Conservation (phyloP, 2,797 vertebrate genomes). For the Lagocephalus sceleratus region DNA sequence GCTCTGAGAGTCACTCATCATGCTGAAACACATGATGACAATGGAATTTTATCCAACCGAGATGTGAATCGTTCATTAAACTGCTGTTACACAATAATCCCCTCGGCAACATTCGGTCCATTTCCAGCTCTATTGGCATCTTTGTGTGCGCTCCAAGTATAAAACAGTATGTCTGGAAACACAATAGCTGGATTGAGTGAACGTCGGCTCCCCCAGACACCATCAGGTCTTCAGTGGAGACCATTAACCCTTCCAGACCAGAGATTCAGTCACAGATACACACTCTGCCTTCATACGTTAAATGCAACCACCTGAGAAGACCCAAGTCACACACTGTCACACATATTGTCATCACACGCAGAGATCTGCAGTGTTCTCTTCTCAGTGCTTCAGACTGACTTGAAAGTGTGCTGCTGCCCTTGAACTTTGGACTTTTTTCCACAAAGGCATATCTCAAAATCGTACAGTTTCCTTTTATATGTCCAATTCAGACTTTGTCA, state of each 20-base stretch:
- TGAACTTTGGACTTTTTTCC: too few species aligned
- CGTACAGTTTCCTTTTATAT: too few species aligned
- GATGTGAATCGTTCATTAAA: slow-evolving; percentile 2
- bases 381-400: too few species aligned
- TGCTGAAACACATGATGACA: neutral
- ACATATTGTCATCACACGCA: too few species aligned
- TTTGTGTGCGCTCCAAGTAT: slow-evolving; percentile 5
- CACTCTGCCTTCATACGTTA: too few species aligned
- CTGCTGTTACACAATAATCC: slow-evolving; percentile 11
- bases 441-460: too few species aligned
- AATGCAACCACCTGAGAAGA: too few species aligned
- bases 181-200: slow-evolving; percentile 37
- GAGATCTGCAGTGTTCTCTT: too few species aligned
- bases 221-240: slow-evolving; percentile 19
- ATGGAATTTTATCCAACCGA: neutral
- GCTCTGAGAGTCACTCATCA: neutral
- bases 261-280: too few species aligned
- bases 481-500: too few species aligned
- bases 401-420: too few species aligned
- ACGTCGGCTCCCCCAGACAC: slow-evolving; percentile 12
- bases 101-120: slow-evolving; percentile 6
- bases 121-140: slow-evolving; percentile 4
- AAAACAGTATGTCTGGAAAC: slow-evolving; percentile 20
- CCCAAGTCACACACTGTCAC: too few species aligned
- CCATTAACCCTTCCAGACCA: slow-evolving; percentile 9